phyloP scores from a whole-genome alignment of 2,797 vertebrate genomes.

The Crenuchus spilurus region DNA sequence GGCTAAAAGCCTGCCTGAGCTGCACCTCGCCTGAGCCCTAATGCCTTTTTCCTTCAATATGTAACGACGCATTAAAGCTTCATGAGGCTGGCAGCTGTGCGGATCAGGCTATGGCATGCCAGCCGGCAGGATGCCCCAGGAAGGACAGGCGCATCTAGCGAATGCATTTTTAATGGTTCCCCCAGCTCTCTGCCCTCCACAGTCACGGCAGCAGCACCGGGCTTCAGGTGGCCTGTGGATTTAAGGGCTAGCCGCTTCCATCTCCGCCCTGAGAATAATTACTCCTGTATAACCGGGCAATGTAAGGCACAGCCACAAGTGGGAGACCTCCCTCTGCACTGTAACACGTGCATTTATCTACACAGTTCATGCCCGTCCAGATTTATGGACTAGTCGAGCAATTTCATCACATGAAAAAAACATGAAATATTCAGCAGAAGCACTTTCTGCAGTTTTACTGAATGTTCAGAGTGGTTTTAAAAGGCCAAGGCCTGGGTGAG shows the following conservation, averaged over 20 bases:
- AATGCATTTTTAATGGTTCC: constrained; percentile 51
- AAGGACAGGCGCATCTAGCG: constrained; percentile 38
- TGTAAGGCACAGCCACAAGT: constrained; percentile 11
- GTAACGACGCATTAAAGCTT: constrained; percentile 76
- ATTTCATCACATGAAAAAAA: constrained; percentile 1
- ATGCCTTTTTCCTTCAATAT: constrained; percentile 75
- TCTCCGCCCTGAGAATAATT: constrained; percentile 21
- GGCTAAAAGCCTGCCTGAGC: constrained; percentile 33
- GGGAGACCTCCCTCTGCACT: neutral
- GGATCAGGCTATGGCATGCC: constrained; percentile 64
- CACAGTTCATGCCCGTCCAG: neutral
- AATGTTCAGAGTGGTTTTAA: constrained; percentile 3
- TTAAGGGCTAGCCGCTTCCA: constrained; percentile 1
- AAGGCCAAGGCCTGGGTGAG: neutral
- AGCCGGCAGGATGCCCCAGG: constrained; percentile 49
- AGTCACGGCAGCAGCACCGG: constrained; percentile 19
- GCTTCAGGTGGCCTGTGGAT: constrained; percentile 27
- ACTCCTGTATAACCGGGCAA: constrained; percentile 26
- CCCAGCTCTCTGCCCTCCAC: constrained; percentile 26
- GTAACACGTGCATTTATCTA: constrained; percentile 1
- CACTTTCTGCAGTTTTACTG: neutral
- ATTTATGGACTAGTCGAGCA: neutral
- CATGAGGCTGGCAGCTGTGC: constrained; percentile 67
- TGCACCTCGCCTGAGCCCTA: constrained; percentile 62
- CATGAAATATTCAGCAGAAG: constrained; percentile 17